Evolutionary conservation across 2,113 vertebrate species (phyloP).

Genomic region (Myocastor coypus): DNA sequence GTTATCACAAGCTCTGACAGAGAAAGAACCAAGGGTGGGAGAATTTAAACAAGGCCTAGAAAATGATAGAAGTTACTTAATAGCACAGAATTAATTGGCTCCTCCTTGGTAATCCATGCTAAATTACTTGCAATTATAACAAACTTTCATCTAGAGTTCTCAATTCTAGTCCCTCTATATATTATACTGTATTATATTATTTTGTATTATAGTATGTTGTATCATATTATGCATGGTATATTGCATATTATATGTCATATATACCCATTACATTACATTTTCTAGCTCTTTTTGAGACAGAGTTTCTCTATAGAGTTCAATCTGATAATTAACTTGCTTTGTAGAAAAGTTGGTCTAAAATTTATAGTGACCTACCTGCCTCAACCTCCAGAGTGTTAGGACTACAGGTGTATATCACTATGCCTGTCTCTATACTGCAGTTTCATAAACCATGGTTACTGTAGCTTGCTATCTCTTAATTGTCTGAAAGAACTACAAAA

Average conservation of each 20-base stretch:
- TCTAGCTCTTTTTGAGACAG: not conserved
- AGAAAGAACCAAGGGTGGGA: not conserved
- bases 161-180: not conserved
- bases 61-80: not conserved
- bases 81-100: not conserved
- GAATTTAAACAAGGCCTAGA: not conserved
- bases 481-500: constrained; percentile 59
- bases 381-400: not conserved
- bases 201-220: too few relatives aligned
- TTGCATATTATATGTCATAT: not conserved
- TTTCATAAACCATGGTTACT: constrained; percentile 41
- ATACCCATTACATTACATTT: not conserved
- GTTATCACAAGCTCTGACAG: not conserved
- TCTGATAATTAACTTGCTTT: not conserved
- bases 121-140: not conserved
- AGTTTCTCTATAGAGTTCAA: not conserved
- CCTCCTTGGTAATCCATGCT: not conserved
- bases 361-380: not conserved
- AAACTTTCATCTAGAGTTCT: not conserved
- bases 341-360: not conserved
- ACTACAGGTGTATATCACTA: not conserved
- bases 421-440: not conserved
- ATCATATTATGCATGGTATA: too few relatives aligned
- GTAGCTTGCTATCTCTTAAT: constrained; percentile 28
- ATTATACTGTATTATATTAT: too few relatives aligned